Base-by-base conservation (phyloP, 2,797 vertebrate species). In the Mormyrops attenuatus region DNA sequence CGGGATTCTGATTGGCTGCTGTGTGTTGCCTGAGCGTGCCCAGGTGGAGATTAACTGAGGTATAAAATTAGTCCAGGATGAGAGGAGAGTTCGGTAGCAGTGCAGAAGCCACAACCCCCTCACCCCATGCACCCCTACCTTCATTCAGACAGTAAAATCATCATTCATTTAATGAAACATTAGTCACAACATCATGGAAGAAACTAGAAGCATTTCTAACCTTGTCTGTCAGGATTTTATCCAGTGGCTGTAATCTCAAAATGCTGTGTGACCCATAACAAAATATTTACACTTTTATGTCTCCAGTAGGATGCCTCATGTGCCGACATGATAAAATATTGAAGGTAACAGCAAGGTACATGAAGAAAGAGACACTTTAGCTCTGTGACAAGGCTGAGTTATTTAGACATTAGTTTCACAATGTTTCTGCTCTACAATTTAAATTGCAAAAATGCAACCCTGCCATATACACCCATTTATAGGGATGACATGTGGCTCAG, bases 41-140 rank as follows among this genome's bases (percentile, higher is more conserved):
- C 85, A 87, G 85, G 55, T 87, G 85, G 85, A 57, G 53, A 87
- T 41, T 53, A 87, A 57, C 85, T 87, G 85, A 53, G 11, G 85
- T 86, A 30, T 87, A 87, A 87, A 87, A 87, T 87, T 52, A 34
- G 26, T 57, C 13, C 85, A 53, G 85, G 26, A 20, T 57, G 30
- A 87, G 85, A 53, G 9, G 52, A 55, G 85, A 17, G 85, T 34
- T 87, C 52, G 6, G 50, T 52, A 38, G 52, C 85, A 52, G 85
- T 20, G 34, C 26, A 22, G 50, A 13, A 20, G 52, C 44, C 15
- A 17, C 69, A 60, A 3, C 22, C 9, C 30, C 66, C 66, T 50
- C 22, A 11, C 3, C 15, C 52, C 82, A n/a, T 3, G 63, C 26
- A 57, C 34, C 5, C 34, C 34, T 41, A 20, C 6, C 30, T 41